Conservation (phyloP, 2,888 invertebrate genomes). For the Drosophila mimica region DNA sequence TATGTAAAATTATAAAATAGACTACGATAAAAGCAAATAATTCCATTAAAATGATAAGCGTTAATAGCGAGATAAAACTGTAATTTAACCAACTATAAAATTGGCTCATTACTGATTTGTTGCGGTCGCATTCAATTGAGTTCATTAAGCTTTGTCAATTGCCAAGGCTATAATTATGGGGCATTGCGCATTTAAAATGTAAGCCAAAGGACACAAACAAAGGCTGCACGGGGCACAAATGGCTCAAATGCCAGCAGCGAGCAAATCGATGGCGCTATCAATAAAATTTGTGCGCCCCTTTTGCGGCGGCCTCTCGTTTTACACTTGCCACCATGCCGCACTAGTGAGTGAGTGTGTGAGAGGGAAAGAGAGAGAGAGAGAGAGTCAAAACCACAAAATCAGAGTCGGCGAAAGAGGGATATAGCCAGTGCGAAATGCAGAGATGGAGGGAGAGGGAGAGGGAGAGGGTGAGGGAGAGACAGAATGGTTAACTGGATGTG, state of each 20-base stretch:
- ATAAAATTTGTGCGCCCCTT: constrained; percentile 8
- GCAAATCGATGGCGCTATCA: constrained; percentile 42
- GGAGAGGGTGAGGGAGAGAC: neutral
- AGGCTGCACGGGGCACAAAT: constrained; percentile 2
- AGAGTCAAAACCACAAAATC: constrained; percentile 13
- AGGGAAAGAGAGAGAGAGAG: neutral
- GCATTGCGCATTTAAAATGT: constrained; percentile 53
- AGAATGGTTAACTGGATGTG: constrained; percentile 16
- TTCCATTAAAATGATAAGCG: neutral
- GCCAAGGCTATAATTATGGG: constrained; percentile 52
- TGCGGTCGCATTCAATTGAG: constrained; percentile 21
- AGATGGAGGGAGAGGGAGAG: neutral
- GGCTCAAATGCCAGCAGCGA: neutral
- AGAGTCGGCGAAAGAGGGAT: neutral
- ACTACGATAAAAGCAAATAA: neutral
- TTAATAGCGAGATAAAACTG: neutral
- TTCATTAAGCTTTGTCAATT: constrained; percentile 22
- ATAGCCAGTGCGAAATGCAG: neutral
- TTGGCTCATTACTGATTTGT: constrained; percentile 22
- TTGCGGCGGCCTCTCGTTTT: neutral
- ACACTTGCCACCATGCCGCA: neutral
- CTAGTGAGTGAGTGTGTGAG: neutral
- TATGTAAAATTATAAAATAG: neutral
- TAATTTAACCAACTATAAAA: neutral
- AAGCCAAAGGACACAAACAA: constrained; percentile 21